Percentiles rank a stretch among this genome's conserved stretches.
Evolutionary conservation across 2,113 vertebrate species (phyloP).

Genomic region (Rhombomys opimus): DNA sequence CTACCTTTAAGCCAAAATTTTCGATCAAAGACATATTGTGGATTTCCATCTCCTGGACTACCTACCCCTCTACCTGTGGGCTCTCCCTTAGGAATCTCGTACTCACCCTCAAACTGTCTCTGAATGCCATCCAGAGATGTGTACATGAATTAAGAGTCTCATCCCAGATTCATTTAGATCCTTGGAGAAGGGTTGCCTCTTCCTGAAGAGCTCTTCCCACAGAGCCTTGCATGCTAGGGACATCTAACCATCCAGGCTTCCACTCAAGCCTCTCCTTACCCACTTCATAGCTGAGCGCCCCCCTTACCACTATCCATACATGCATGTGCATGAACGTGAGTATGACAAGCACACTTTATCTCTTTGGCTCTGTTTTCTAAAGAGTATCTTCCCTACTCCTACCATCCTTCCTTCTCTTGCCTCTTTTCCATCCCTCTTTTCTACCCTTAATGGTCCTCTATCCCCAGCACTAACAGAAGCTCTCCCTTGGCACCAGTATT

Average conservation of each 20-base stretch:
- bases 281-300: neutral
- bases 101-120: neutral
- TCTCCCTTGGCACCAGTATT: neutral
- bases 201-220: neutral
- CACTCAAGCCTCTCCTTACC: neutral
- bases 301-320: fast-evolving
- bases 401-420: neutral
- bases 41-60: neutral
- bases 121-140: neutral
- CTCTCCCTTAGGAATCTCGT: neutral
- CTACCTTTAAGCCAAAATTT: neutral
- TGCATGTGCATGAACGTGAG: fast-evolving
- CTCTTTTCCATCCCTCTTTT: neutral
- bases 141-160: neutral
- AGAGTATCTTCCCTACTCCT: neutral
- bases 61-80: neutral
- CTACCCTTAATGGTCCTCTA: neutral
- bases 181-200: neutral
- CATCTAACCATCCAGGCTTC: neutral
- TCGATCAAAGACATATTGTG: neutral
- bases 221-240: neutral
- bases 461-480: neutral
- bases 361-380: neutral
- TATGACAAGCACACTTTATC: neutral
- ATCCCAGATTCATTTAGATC: neutral